Conservation (phyloP, 2,113 vertebrate genomes). For the Sylvietta virens region DNA sequence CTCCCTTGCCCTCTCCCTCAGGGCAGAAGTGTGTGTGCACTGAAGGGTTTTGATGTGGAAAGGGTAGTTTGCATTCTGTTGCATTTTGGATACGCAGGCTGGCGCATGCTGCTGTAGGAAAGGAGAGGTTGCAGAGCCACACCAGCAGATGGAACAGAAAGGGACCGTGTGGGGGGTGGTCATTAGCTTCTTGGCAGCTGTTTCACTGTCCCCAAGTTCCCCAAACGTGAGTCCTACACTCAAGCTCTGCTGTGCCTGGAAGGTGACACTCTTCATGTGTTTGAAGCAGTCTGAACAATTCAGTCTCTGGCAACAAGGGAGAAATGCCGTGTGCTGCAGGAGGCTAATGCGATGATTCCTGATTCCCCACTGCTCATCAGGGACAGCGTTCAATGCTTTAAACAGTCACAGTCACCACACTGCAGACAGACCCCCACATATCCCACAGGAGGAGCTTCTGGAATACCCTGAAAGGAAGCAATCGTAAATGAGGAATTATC, state of each 20-base stretch:
- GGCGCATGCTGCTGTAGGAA: not conserved
- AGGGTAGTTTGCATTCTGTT: not conserved
- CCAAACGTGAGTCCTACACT: not conserved
- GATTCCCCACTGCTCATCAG: not conserved
- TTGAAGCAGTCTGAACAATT: not conserved
- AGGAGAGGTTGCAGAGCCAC: not conserved
- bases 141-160: not conserved
- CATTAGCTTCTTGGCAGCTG: not conserved
- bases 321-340: accelerated
- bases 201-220: not conserved
- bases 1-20: not conserved
- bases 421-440: not conserved
- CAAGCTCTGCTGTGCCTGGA: not conserved
- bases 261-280: not conserved
- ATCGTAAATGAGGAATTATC: not conserved
- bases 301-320: not conserved
- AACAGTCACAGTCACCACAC: not conserved
- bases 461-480: not conserved
- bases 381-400: not conserved
- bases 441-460: not conserved
- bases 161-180: not conserved
- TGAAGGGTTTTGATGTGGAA: not conserved
- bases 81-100: not conserved
- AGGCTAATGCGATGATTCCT: not conserved
- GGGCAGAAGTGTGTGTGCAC: not conserved